phyloP scores from a whole-genome alignment of 2,797 vertebrate species.

The Melanotaenia pygmaea region DNA sequence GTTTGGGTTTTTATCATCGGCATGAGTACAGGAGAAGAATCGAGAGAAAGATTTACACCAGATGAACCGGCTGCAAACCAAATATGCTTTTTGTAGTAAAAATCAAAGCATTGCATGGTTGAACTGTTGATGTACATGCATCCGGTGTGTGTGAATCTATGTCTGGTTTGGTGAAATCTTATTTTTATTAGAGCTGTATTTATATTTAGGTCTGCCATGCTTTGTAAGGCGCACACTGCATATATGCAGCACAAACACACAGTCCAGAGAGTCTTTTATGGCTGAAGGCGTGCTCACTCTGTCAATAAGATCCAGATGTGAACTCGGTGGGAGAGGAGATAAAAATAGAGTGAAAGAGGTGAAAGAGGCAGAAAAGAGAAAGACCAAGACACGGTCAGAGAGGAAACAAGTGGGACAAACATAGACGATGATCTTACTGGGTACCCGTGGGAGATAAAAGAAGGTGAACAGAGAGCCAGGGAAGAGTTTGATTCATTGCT shows the following conservation, averaged over 20 bases:
- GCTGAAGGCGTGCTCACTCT: conserved; percentile 76
- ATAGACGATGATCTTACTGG: conserved; percentile 37
- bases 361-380: conserved; percentile 53
- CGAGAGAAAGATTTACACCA: no score
- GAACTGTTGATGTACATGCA: no score
- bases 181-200: conserved; percentile 33
- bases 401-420: conserved; percentile 33
- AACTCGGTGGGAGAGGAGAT: conserved; percentile 74
- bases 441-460: not conserved
- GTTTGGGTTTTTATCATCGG: no score
- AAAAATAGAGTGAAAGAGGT: conserved; percentile 76
- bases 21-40: no score
- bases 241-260: conserved; percentile 6
- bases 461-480: conserved; percentile 14
- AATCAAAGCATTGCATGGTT: no score
- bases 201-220: conserved; percentile 55
- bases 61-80: not conserved
- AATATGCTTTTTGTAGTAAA: not conserved
- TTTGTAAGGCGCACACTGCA: conserved; percentile 29
- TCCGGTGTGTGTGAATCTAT: not conserved
- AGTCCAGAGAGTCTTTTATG: conserved; percentile 75
- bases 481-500: conserved; percentile 30
- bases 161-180: conserved; percentile 31
- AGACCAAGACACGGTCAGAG: conserved; percentile 35
- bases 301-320: conserved; percentile 87